Evolutionary conservation across 2,888 invertebrate genomes (phyloP), one percentile per base, ranked within the genome.

Genomic region (Platycheirus albimanus): DNA sequence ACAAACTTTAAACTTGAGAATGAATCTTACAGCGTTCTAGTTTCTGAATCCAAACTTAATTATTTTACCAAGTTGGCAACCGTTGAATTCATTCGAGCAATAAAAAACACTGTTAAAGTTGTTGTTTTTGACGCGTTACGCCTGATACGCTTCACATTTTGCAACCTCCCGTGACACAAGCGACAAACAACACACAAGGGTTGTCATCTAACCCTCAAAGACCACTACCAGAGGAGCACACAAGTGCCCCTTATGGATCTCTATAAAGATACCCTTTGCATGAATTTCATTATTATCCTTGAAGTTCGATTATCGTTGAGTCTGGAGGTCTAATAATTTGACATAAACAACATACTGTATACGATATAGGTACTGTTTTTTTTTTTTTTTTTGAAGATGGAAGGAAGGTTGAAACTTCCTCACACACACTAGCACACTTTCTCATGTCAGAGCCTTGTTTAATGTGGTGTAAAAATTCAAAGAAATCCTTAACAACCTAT

Each of bases 381-480:
- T n/a, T n/a, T n/a, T n/a, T n/a, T n/a, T n/a, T n/a, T n/a, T n/a
- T n/a, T n/a, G n/a, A n/a, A n/a, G n/a, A n/a, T n/a, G n/a, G n/a
- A n/a, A n/a, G n/a, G n/a, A n/a, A n/a, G n/a, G n/a, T 64, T 38
- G 51, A 41, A 45, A 10, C 10, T 28, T 24, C 10, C 33, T 15
- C 13, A 5, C 24, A 3, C n/a, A n/a, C 13, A 15, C 15, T 24
- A 13, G 13, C 38, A n/a, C 56, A 30, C 5, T 5, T 33, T 0
- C 10, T 38, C 24, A 28, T 74, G 24, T 61, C 67, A 58, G 45
- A 30, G 11, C n/a, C 54, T 58, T 56, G 54, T 17, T 58, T 71
- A 71, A 81, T 81, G 69, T 76, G 67, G 38, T 58, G 69, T 56
- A 70, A 54, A 45, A 54, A 69, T 69, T 69, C 45, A 19, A 33